Percentiles rank a stretch among this genome's conserved stretches.
phyloP scores from a whole-genome alignment of 2,797 vertebrate species.

The Amblyopsis hoosieri region DNA sequence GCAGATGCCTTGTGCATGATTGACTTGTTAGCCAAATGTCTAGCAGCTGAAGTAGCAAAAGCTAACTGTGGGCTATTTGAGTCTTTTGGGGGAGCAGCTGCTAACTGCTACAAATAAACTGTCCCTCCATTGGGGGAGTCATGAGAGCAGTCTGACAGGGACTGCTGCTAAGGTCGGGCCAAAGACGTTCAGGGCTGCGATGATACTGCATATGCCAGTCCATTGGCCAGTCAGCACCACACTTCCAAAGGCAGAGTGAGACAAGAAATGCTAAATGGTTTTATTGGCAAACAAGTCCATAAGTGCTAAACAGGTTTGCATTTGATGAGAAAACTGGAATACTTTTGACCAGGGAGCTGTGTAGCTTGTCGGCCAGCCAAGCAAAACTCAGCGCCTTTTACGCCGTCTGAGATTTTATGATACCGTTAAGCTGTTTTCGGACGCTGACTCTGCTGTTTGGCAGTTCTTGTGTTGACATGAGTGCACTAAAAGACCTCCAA shows the following conservation, averaged over 20 bases:
- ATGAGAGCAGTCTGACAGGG: slow-evolving; percentile 29
- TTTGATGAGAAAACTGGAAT: neutral
- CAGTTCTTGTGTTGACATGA: slow-evolving; percentile 5
- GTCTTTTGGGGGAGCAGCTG: slow-evolving; percentile 70
- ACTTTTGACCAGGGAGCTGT: neutral
- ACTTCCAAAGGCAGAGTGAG: neutral
- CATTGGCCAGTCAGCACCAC: slow-evolving; percentile 41
- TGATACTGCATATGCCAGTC: slow-evolving; percentile 58
- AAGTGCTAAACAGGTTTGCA: neutral
- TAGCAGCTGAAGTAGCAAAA: slow-evolving; percentile 62
- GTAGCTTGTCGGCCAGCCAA: slow-evolving; percentile 13
- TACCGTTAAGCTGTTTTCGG: slow-evolving; percentile 2
- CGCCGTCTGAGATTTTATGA: slow-evolving; percentile 15
- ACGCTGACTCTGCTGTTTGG: slow-evolving; percentile 10
- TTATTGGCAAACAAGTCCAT: slow-evolving; percentile 3
- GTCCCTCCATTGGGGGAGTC: slow-evolving; percentile 49
- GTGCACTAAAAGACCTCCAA: neutral
- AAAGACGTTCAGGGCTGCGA: slow-evolving; percentile 53
- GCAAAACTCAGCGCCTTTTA: slow-evolving; percentile 13
- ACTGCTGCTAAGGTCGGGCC: slow-evolving; percentile 52
- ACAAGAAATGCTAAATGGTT: neutral
- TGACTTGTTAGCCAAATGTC: slow-evolving; percentile 77
- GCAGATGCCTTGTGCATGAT: slow-evolving; percentile 72
- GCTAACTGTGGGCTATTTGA: slow-evolving; percentile 53
- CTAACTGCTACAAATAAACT: slow-evolving; percentile 68